Conservation (phyloP, 2,888 invertebrate species). For the Zonitis immaculata region DNA sequence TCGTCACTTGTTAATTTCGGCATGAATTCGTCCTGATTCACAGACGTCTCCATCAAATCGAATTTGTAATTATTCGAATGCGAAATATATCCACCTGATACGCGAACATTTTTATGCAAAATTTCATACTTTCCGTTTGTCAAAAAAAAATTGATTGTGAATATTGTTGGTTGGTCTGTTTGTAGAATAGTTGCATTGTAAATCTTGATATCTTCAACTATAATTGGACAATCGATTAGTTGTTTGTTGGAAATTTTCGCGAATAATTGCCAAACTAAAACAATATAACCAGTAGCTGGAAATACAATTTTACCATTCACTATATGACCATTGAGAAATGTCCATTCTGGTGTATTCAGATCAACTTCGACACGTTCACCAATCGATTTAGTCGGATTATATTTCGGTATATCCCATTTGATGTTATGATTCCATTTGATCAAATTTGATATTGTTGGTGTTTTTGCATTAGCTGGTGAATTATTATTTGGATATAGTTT, state of each 20-base stretch:
- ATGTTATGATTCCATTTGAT: conserved; percentile 85
- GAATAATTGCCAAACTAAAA: conserved; percentile 53
- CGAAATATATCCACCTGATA: conserved; percentile 55
- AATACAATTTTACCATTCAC: conserved; percentile 45
- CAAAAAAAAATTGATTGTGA: conserved; percentile 31
- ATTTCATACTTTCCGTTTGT: conserved; percentile 36
- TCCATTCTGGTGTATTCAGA: conserved; percentile 23
- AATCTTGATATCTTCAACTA: conserved; percentile 55
- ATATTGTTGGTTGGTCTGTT: conserved; percentile 38
- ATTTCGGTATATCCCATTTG: conserved; percentile 68
- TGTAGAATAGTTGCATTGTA: conserved; percentile 55
- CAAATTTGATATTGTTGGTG: conserved; percentile 75
- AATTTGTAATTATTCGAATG: conserved; percentile 49
- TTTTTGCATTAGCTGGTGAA: conserved; percentile 80
- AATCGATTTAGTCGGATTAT: conserved; percentile 59
- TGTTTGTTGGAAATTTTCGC: conserved; percentile 45
- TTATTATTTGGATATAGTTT: conserved; percentile 67
- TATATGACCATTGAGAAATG: conserved; percentile 27
- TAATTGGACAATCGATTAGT: conserved; percentile 50
- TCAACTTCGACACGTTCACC: conserved; percentile 82
- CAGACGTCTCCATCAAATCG: conserved; percentile 4
- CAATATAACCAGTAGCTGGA: conserved; percentile 58
- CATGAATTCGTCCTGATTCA: neutral
- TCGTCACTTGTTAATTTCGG: conserved; percentile 21
- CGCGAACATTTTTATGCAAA: conserved; percentile 49